A percentile compares a stretch with the other conserved stretches of the same genome.
Conservation (phyloP, 2,888 invertebrate genomes). For the Horisme vitalbata region DNA sequence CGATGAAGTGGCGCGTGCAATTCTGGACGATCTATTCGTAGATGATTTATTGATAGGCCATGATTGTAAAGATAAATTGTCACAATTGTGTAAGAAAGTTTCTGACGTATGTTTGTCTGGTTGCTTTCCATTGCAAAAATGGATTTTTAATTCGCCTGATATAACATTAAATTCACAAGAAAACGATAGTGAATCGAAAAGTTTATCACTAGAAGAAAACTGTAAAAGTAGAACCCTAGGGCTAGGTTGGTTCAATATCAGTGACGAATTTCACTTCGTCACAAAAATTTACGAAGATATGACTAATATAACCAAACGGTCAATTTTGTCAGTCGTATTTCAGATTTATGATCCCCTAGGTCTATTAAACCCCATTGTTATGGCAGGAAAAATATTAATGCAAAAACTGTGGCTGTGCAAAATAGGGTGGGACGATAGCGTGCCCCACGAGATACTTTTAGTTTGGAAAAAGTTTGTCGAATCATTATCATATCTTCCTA, state of each 20-base stretch:
- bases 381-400: constrained; percentile 2
- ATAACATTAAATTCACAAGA: not conserved
- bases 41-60: not conserved
- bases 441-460: no score
- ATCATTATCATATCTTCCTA: no score
- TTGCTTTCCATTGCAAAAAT: not conserved
- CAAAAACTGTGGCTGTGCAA: constrained; percentile 3
- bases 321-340: not conserved
- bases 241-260: not conserved
- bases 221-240: not conserved
- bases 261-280: not conserved
- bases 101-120: not conserved
- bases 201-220: not conserved
- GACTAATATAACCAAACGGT: not conserved
- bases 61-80: not conserved
- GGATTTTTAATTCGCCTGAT: not conserved
- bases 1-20: not conserved
- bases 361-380: not conserved
- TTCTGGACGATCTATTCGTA: not conserved
- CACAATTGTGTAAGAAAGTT: not conserved
- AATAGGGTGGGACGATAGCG: not conserved
- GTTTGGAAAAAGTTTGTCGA: no score
- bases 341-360: not conserved
- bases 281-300: not conserved
- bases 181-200: not conserved